Conservation (phyloP, 2,113 vertebrate genomes). For the Brienomyrus longianalis region DNA sequence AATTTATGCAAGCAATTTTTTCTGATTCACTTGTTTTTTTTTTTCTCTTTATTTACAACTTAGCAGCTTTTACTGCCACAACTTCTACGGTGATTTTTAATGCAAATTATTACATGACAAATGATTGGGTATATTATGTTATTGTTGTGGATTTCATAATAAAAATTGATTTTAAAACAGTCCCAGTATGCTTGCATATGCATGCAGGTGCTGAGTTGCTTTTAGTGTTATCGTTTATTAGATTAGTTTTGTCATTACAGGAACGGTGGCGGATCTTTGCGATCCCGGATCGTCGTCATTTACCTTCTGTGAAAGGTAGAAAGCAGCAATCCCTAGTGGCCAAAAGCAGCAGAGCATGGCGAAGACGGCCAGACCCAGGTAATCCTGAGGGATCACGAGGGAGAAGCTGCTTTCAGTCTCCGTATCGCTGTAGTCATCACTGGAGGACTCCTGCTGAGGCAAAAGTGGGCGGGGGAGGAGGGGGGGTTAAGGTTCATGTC, state of each 20-base stretch:
- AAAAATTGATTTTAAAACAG: neutral
- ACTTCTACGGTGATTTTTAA: neutral
- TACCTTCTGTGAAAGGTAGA: constrained; percentile 85
- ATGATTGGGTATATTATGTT: neutral
- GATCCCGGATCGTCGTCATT: neutral
- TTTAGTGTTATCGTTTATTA: neutral
- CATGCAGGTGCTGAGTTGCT: neutral
- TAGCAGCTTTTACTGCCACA: neutral
- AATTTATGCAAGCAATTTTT: neutral
- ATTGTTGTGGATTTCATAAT: neutral
- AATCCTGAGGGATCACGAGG: constrained; percentile 73
- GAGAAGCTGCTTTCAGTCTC: constrained; percentile 69
- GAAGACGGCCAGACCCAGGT: constrained; percentile 80
- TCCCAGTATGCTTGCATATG: neutral
- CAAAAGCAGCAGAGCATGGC: constrained; percentile 88
- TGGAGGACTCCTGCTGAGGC: constrained; percentile 62
- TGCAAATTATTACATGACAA: neutral
- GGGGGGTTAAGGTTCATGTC: neutral
- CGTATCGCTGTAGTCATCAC: constrained; percentile 73
- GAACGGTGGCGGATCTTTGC: neutral
- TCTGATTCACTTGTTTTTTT: neutral
- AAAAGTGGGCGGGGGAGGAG: neutral
- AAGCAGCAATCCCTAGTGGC: constrained; percentile 81
- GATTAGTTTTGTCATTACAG: neutral
- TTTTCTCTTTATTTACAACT: neutral